Evolutionary conservation across 2,888 invertebrate genomes (phyloP), one percentile per base, ranked within the genome.

Genomic region (Heliconius charithonia): DNA sequence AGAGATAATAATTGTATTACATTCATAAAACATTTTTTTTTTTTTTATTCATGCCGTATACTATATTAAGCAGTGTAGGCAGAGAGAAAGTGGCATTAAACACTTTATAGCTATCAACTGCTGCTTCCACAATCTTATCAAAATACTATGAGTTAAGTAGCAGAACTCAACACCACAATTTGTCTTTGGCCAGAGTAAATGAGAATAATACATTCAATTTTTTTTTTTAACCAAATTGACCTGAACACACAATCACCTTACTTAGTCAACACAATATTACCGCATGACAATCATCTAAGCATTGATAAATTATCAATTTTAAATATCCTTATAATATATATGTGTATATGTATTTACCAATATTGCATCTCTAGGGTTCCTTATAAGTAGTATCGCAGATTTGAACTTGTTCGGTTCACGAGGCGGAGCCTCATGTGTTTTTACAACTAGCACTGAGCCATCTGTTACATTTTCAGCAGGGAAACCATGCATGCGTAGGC

Each of bases 341-440:
- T n/a, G 4, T 22, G 9, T 59, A 3, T 63, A 6, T n/a, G 16
- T 56, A 37, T 29, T 89, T 81, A 95, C 95, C 89, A 97, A 94
- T 79, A 97, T 96, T 10, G 97, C 97, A 86, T 97, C 96, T 82
- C 96, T 96, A 0, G 97, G 97, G 82, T 97, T 96, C 65, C 97
- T 93, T 65, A 97, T 96, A 73, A 97, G 91, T 45, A 97, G 91
- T 75, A 97, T 95, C 1, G 97, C 97, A 78, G 96, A 96, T 77
- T 95, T 91, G 86, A 97, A 97, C 69, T 95, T 95, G 75, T 92
- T 89, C 0, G 93, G 91, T 7, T 93, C 93, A 82, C 96, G 89
- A 0, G 97, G 93, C 9, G 97, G 97, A 90, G 96, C 96, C 87
- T 97, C 97, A 89, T 97, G 97, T 0, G 97, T 97, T 90, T 97